Evolutionary conservation across 2,797 vertebrate species (phyloP).

Genomic region (Malurus splendens): DNA sequence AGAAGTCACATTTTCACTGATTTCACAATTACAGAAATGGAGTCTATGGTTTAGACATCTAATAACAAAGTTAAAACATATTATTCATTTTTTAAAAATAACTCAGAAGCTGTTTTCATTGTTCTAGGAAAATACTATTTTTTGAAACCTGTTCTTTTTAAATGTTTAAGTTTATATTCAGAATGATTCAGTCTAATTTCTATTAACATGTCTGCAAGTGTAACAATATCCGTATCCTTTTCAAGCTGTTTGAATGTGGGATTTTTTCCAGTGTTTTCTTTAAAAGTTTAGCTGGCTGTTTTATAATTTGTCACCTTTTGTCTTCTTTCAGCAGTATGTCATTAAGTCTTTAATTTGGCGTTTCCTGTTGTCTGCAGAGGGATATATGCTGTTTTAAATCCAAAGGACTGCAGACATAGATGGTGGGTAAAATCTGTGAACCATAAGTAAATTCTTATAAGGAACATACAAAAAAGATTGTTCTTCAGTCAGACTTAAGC

Average conservation of each 20-base stretch:
- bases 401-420: slow-evolving; percentile 70
- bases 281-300: slow-evolving; percentile 54
- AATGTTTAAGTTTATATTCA: slow-evolving; percentile 9
- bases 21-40: neutral
- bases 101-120: neutral
- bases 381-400: slow-evolving; percentile 72
- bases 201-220: slow-evolving; percentile 10
- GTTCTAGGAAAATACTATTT: neutral
- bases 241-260: slow-evolving; percentile 20
- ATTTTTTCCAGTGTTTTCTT: slow-evolving; percentile 40
- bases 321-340: slow-evolving; percentile 69
- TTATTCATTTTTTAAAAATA: neutral
- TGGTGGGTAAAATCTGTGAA: slow-evolving; percentile 78
- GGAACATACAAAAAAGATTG: slow-evolving; percentile 80
- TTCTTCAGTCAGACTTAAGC: slow-evolving; percentile 81
- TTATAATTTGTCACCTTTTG: slow-evolving; percentile 74
- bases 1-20: neutral
- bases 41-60: neutral
- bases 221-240: slow-evolving; percentile 28
- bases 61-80: neutral
- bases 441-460: slow-evolving; percentile 80
- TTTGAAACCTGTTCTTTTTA: neutral
- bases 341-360: slow-evolving; percentile 74
- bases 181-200: neutral
- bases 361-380: slow-evolving; percentile 74